These are phyloP conservation scores for Epinephelus fuscoguttatus DNA, from an alignment of 2,113 vertebrate genomes.

Conservation along the genomic window DNA sequence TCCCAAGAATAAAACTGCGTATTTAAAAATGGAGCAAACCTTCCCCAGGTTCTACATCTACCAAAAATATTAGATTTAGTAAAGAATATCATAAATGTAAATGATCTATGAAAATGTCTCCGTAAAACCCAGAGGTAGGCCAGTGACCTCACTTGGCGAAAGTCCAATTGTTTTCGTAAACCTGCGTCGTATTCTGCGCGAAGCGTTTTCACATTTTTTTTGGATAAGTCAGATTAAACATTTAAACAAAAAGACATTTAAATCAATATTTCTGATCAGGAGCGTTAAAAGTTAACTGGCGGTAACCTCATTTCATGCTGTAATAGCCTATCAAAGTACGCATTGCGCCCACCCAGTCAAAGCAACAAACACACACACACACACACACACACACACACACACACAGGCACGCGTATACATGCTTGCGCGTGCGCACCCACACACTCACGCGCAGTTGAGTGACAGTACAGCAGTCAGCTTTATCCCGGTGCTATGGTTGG, in stretches of 20 bases:
- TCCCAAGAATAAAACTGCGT: background rate
- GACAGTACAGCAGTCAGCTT: constrained; percentile 62
- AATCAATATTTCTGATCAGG: background rate
- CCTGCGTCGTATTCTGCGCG: constrained; percentile 20
- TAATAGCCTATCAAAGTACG: constrained; percentile 61
- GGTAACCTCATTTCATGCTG: constrained; percentile 4
- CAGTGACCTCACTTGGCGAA: constrained; percentile 48
- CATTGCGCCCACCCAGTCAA: constrained; percentile 70
- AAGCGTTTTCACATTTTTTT: background rate
- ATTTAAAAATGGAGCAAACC: background rate
- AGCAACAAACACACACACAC: constrained; percentile 28
- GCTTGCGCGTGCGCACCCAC: constrained; percentile 12
- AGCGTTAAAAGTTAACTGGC: background rate
- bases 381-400: constrained; percentile 22
- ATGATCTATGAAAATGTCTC: background rate
- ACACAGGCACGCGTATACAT: constrained; percentile 1
- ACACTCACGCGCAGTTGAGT: constrained; percentile 31
- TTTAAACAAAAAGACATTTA: background rate
- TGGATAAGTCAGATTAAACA: background rate
- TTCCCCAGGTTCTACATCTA: background rate
- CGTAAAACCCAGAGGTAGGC: constrained; percentile 9
- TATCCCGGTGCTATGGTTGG: constrained; percentile 27
- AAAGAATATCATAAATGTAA: background rate
- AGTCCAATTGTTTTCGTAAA: constrained; percentile 44
- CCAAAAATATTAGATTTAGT: background rate